Evolutionary conservation across 2,113 vertebrate genomes (phyloP).

Genomic region (Chloropsis cyanopogon): DNA sequence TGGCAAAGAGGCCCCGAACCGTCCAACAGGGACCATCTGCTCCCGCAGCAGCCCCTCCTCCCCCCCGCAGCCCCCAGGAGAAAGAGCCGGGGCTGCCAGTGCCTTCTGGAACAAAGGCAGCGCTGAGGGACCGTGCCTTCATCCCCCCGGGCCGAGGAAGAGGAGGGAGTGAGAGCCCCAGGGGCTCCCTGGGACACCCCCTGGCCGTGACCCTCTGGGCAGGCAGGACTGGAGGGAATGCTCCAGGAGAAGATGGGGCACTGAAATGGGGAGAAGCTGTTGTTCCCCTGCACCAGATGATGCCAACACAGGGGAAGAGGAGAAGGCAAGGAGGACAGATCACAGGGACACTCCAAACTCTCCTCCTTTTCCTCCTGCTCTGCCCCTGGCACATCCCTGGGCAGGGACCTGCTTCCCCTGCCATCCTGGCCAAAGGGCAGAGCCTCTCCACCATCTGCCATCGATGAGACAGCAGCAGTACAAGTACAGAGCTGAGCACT

Average conservation of each 20-base stretch:
- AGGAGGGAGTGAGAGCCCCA: not conserved
- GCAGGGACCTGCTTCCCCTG: not conserved
- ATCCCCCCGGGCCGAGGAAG: not conserved
- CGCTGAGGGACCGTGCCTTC: not conserved
- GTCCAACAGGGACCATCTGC: slow-evolving; percentile 49
- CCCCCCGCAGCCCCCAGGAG: not conserved
- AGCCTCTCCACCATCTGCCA: not conserved
- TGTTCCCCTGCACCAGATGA: not conserved
- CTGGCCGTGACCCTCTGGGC: accelerated
- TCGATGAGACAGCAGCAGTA: not conserved
- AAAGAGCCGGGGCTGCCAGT: not conserved
- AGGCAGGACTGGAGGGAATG: not conserved
- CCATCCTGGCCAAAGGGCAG: not conserved
- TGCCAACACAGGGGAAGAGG: not conserved
- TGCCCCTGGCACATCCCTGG: not conserved
- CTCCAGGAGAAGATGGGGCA: not conserved
- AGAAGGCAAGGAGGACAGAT: not conserved
- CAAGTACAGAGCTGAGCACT: not conserved
- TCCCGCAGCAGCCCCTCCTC: slow-evolving; percentile 32
- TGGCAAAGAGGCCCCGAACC: not conserved
- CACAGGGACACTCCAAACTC: not conserved
- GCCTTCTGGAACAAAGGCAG: slow-evolving; percentile 35
- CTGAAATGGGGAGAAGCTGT: accelerated
- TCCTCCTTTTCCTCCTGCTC: not conserved
- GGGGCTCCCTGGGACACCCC: not conserved